phyloP scores from a whole-genome alignment of 2,888 invertebrate species.

The Plagodis dolabraria region DNA sequence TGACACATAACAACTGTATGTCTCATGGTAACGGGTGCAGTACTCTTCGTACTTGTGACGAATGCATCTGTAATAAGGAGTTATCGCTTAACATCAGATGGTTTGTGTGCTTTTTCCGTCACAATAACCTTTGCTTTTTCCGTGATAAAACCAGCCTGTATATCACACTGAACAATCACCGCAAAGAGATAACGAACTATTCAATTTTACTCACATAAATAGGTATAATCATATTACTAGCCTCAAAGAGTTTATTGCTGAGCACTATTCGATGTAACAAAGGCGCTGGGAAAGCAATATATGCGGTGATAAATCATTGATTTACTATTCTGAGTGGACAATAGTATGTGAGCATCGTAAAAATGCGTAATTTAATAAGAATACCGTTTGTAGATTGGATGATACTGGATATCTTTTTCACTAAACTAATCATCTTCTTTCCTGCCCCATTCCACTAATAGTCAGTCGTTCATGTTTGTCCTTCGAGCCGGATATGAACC shows the following conservation, averaged over 20 bases:
- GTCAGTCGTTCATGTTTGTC: too few relatives aligned
- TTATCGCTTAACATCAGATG: too few relatives aligned
- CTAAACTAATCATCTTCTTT: too few relatives aligned
- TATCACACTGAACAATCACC: conserved; percentile 20
- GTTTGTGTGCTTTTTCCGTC: too few relatives aligned
- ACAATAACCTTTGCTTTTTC: too few relatives aligned
- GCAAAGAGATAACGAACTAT: conserved; percentile 35
- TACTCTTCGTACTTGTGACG: too few relatives aligned
- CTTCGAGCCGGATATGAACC: too few relatives aligned
- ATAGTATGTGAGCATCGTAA: conserved; percentile 37
- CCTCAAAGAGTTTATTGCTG: conserved; percentile 41
- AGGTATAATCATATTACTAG: conserved; percentile 14
- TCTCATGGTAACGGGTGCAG: too few relatives aligned
- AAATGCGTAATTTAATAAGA: conserved; percentile 23
- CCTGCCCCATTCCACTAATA: too few relatives aligned
- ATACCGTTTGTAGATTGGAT: conserved; percentile 14
- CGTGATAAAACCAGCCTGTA: background rate
- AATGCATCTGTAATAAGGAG: too few relatives aligned
- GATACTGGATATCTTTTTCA: background rate
- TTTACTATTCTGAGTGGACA: conserved; percentile 41
- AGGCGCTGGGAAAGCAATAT: conserved; percentile 32
- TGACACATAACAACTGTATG: too few relatives aligned
- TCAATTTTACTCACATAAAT: conserved; percentile 33
- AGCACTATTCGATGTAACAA: conserved; percentile 44
- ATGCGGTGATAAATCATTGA: conserved; percentile 40